Conservation (phyloP, 2,113 vertebrate species). For the Pseudorectes ferrugineus region DNA sequence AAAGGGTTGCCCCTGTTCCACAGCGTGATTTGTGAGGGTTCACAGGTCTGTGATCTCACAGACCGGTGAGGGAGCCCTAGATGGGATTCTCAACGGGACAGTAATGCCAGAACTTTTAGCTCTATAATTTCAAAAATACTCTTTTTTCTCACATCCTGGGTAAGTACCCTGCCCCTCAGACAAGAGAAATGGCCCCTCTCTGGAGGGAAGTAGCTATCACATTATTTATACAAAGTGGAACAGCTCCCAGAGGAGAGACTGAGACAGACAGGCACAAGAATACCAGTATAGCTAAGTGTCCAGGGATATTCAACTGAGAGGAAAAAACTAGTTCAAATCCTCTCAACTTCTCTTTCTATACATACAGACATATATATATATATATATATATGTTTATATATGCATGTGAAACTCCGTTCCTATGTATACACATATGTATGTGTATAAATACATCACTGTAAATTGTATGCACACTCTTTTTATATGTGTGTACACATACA, state of each 20-base stretch:
- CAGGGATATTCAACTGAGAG: not conserved
- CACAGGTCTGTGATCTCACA: not conserved
- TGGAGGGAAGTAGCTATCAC: not conserved
- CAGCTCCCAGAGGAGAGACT: not conserved
- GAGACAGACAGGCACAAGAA: not conserved
- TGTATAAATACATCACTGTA: not conserved
- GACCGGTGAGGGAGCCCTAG: not conserved
- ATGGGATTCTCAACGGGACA: not conserved
- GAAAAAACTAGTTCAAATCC: not conserved
- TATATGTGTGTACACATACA: not conserved
- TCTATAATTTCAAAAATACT: not conserved
- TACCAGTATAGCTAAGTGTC: not conserved
- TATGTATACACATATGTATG: not conserved
- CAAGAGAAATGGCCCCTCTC: not conserved
- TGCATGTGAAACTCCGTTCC: not conserved
- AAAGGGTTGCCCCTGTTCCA: not conserved
- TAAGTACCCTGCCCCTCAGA: not conserved
- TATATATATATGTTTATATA: not conserved
- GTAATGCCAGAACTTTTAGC: not conserved
- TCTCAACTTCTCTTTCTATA: not conserved
- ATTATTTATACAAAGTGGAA: constrained; percentile 29
- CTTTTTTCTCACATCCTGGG: not conserved
- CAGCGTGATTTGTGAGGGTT: not conserved
- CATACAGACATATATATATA: not conserved
- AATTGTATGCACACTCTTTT: not conserved